Evolutionary conservation across 2,113 vertebrate species (phyloP).

Genomic region (Dendrocopos noguchii): DNA sequence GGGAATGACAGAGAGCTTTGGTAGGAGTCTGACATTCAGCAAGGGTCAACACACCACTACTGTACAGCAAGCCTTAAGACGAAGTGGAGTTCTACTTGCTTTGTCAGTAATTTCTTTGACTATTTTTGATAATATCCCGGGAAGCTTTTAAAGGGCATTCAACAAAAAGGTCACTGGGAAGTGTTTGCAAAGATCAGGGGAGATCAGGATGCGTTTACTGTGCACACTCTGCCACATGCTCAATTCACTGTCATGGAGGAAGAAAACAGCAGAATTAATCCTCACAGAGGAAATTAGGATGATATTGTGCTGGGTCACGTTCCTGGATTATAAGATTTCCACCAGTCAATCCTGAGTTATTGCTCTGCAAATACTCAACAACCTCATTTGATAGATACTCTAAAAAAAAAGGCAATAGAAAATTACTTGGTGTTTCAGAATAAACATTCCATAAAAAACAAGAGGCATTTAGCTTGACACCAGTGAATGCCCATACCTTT

Average conservation of each 20-base stretch:
- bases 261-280: slow-evolving; percentile 75
- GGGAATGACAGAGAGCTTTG: not conserved
- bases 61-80: not conserved
- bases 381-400: slow-evolving; percentile 68
- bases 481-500: not conserved
- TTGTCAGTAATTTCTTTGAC: slow-evolving; percentile 4
- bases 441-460: slow-evolving; percentile 17
- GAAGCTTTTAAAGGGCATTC: slow-evolving; percentile 73
- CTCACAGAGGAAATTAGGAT: slow-evolving; percentile 70
- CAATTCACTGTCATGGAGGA: slow-evolving; percentile 74
- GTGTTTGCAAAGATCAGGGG: slow-evolving; percentile 77
- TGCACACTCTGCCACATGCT: slow-evolving; percentile 67
- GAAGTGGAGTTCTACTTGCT: not conserved
- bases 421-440: slow-evolving; percentile 54
- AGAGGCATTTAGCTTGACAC: slow-evolving; percentile 8
- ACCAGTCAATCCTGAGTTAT: slow-evolving; percentile 74
- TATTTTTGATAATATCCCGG: slow-evolving; percentile 51
- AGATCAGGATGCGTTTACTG: slow-evolving; percentile 70
- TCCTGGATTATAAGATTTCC: slow-evolving; percentile 78
- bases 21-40: not conserved
- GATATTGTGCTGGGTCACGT: slow-evolving; percentile 80
- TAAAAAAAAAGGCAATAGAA: slow-evolving; percentile 28
- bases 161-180: slow-evolving; percentile 70
- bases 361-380: slow-evolving; percentile 76
- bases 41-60: not conserved